Evolutionary conservation across 2,888 invertebrate species (phyloP), one percentile per base, ranked within the genome.

Genomic region (Matsumyia berberina): DNA sequence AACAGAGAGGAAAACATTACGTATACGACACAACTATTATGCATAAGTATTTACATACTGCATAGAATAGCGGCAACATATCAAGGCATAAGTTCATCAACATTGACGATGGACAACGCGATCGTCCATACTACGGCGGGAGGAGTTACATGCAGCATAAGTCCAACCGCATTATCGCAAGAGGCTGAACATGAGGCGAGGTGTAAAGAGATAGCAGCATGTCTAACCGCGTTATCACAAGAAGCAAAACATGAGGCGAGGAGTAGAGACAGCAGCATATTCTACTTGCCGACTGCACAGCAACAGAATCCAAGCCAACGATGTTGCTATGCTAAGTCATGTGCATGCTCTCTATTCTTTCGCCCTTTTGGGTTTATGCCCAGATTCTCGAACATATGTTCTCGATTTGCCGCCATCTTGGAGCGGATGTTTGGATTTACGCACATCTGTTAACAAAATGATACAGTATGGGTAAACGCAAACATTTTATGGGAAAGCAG

Each of bases 131-230:
- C 12, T 42, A 3, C 11, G 42, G 5, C 42, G 42, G 42, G 42
- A n/a, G n/a, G n/a, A 39, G 24, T 39, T 39, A 39, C 39, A 39
- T 39, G 49, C 49, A 51, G 24, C 49, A 19, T 51, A 19, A 29
- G 49, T 51, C 49, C 5, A 51, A 51, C 24, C 49, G 29, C 49
- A n/a, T 51, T 51, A 11, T 51, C 49, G n/a, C 24, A 51, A n/a
- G 49, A 51, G 5, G 29, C n/a, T n/a, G n/a, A n/a, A n/a, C n/a
- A n/a, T n/a, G n/a, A n/a, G n/a, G n/a, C n/a, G n/a, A n/a, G n/a
- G n/a, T n/a, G n/a, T n/a, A n/a, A n/a, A n/a, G n/a, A n/a, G n/a
- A n/a, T n/a, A n/a, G n/a, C n/a, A n/a, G n/a, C n/a, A n/a, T n/a
- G n/a, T n/a, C n/a, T n/a, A n/a, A n/a, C n/a, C n/a, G n/a, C n/a